Evolutionary conservation across 2,888 invertebrate genomes (phyloP).

Genomic region (Melanophora roralis): DNA sequence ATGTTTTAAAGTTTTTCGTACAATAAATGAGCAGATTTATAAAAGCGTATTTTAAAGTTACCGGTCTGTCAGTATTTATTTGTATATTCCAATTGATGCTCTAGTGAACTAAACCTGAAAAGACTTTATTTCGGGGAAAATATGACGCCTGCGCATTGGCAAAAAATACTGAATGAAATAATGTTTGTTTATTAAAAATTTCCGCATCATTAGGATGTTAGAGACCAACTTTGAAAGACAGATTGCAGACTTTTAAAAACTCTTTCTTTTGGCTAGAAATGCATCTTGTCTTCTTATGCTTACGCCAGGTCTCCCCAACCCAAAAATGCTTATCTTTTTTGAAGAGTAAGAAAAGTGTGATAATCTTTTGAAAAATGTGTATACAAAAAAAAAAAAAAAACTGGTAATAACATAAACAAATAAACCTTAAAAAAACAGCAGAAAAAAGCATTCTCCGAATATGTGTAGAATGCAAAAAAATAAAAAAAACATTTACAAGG

Average conservation of each 20-base stretch:
- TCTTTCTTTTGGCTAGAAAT: conserved; percentile 8
- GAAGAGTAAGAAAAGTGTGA: conserved; percentile 48
- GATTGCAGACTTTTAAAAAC: conserved; percentile 52
- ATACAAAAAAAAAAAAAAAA: conserved; percentile 22
- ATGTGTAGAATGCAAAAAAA: background rate
- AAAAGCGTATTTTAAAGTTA: conserved; percentile 52
- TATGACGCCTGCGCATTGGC: conserved; percentile 56
- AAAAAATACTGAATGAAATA: conserved; percentile 10
- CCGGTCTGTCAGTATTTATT: conserved; percentile 53
- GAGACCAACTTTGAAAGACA: conserved; percentile 53
- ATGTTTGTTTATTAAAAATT: conserved; percentile 65
- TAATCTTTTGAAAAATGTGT: conserved; percentile 55
- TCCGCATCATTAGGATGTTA: conserved; percentile 64
- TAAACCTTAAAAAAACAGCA: conserved; percentile 16
- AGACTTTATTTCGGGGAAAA: background rate
- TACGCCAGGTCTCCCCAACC: background rate
- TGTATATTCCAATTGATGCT: too few relatives aligned
- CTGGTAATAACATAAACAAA: conserved; percentile 37
- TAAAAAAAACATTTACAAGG: conserved; percentile 39
- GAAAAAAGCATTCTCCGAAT: too few relatives aligned
- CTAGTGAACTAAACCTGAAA: background rate
- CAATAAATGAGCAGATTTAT: conserved; percentile 15
- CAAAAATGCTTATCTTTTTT: conserved; percentile 14
- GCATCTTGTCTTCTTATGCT: conserved; percentile 19
- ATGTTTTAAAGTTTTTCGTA: background rate